These are phyloP conservation scores for Byasa hedistus DNA, from an alignment of 2,888 invertebrate species.

Conservation along the genomic window DNA sequence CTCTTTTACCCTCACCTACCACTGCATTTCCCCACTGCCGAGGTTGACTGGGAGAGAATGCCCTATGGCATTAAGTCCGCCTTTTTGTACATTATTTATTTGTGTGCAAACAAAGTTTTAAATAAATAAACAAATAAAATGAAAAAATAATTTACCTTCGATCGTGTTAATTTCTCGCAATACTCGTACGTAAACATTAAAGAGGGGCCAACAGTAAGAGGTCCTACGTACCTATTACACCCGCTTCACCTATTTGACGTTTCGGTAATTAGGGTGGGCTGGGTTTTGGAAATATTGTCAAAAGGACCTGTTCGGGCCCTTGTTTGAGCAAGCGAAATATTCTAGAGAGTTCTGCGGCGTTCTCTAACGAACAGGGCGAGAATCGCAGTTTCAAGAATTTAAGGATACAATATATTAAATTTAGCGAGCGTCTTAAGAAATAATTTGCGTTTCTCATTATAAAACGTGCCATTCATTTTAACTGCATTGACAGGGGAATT, in stretches of 20 bases:
- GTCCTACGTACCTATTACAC: conserved; percentile 50
- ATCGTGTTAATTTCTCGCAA: not conserved
- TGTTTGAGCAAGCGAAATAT: conserved; percentile 30
- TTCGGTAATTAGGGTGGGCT: conserved; percentile 52
- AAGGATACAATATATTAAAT: conserved; percentile 17
- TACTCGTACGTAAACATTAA: not conserved
- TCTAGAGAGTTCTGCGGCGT: conserved; percentile 21
- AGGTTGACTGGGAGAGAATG: too few relatives aligned
- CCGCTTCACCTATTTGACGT: conserved; percentile 61
- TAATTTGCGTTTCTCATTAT: conserved; percentile 4
- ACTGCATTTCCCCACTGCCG: too few relatives aligned
- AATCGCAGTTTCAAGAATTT: conserved; percentile 1
- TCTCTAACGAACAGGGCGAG: conserved; percentile 13
- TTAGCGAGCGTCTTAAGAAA: conserved; percentile 6
- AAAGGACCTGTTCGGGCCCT: conserved; percentile 31
- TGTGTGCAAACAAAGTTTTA: too few relatives aligned
- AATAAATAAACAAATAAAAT: too few relatives aligned
- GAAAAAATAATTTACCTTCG: too few relatives aligned
- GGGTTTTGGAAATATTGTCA: conserved; percentile 34
- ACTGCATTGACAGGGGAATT: conserved; percentile 1
- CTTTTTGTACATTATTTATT: too few relatives aligned
- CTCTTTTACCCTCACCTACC: too few relatives aligned
- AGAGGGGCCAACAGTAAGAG: conserved; percentile 41
- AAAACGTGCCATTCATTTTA: conserved; percentile 1
- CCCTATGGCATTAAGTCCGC: too few relatives aligned